A percentile compares a stretch with the other conserved stretches of the same genome.
Conservation (phyloP, 2,888 invertebrate genomes). For the Drosophila hamatofila region DNA sequence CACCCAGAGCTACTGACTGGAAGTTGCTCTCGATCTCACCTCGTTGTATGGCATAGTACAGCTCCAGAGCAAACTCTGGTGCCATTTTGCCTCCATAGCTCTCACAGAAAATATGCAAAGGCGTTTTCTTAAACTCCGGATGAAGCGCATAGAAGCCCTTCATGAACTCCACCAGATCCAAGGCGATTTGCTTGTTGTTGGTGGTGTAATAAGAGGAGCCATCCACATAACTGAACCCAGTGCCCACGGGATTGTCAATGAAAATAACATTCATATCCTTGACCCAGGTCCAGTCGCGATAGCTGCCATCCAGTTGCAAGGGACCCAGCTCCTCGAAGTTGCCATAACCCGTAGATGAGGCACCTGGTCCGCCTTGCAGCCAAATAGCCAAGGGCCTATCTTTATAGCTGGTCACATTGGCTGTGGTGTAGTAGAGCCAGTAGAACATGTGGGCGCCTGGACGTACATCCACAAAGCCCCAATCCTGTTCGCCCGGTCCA, state of each 20-base stretch:
- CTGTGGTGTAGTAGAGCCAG: conserved; percentile 93
- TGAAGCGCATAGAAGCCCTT: conserved; percentile 89
- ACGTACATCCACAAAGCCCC: conserved; percentile 90
- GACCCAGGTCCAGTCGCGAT: conserved; percentile 92
- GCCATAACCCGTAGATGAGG: conserved; percentile 92
- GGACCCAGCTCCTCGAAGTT: conserved; percentile 95
- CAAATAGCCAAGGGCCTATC: conserved; percentile 93
- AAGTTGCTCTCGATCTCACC: conserved; percentile 89
- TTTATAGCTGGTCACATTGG: conserved; percentile 87
- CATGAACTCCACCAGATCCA: conserved; percentile 91
- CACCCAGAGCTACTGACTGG: conserved; percentile 92
- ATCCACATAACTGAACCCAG: conserved; percentile 94
- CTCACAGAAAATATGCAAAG: conserved; percentile 94
- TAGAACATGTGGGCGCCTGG: conserved; percentile 93
- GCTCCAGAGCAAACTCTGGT: conserved; percentile 90
- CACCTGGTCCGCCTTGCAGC: conserved; percentile 95
- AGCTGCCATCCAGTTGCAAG: conserved; percentile 88
- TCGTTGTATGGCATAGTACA: conserved; percentile 87
- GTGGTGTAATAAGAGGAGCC: conserved; percentile 85
- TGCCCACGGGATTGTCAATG: conserved; percentile 95
- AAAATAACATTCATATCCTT: conserved; percentile 92
- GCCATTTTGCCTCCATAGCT: conserved; percentile 98
- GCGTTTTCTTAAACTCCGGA: conserved; percentile 90
- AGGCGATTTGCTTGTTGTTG: conserved; percentile 89
- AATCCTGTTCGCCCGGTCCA: conserved; percentile 89